phyloP scores from a whole-genome alignment of 2,113 vertebrate species.

The Saccopteryx leptura region DNA sequence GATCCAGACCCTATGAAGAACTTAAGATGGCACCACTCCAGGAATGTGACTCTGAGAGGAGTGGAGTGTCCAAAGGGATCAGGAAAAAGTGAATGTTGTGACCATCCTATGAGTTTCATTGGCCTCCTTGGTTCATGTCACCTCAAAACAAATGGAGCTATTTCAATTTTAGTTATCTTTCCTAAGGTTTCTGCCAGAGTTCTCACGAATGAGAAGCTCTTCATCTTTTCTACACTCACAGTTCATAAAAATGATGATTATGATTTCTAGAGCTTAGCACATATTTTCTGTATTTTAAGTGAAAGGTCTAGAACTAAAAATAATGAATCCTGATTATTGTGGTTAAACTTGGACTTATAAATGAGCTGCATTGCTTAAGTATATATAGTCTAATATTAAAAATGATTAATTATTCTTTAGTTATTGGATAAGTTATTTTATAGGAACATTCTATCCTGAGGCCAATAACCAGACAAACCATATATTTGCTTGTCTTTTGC shows the following conservation, averaged over 20 bases:
- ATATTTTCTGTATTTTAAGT: neutral
- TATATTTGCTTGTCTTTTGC: neutral
- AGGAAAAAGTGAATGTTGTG: neutral
- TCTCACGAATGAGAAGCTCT: slow-evolving; percentile 13
- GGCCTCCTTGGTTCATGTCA: neutral
- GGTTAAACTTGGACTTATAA: slow-evolving; percentile 8
- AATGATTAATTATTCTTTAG: neutral
- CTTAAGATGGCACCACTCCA: neutral
- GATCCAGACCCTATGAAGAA: neutral
- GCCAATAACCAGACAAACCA: neutral
- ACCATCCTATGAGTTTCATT: neutral
- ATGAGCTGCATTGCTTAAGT: neutral
- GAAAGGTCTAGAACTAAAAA: neutral
- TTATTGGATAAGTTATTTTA: neutral
- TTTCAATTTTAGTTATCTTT: neutral
- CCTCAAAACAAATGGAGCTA: neutral
- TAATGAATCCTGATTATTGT: neutral
- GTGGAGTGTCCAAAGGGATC: neutral
- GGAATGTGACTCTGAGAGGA: neutral
- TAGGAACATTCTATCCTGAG: neutral
- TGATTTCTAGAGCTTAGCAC: neutral
- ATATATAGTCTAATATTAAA: slow-evolving; percentile 36
- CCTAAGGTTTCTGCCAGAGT: neutral
- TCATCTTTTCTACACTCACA: neutral
- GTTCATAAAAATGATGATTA: neutral